Percentiles rank a stretch among this genome's conserved stretches.
These are phyloP conservation scores for Palythoa grandis DNA, from an alignment of 92 coral and sea anemone species.

Conservation along the genomic window DNA sequence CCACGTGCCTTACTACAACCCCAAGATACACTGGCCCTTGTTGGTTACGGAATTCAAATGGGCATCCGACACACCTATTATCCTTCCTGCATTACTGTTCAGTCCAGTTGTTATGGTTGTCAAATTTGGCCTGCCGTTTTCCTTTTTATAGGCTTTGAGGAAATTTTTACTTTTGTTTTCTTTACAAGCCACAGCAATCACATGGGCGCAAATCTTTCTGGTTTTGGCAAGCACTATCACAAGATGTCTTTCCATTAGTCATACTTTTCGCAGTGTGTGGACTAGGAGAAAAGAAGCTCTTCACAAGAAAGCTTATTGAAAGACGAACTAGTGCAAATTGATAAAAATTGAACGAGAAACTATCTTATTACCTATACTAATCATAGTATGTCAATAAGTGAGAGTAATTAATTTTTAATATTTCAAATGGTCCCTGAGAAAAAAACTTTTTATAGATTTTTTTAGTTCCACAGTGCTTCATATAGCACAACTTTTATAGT, in stretches of 20 bases:
- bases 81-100: neutral
- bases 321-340: too few species aligned
- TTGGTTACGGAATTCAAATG: conserved; percentile 34
- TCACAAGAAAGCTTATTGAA: neutral
- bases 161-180: neutral
- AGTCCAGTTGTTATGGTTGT: neutral
- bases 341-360: too few species aligned
- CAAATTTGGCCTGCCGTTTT: neutral
- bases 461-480: too few species aligned
- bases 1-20: conserved; percentile 29
- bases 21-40: conserved; percentile 33
- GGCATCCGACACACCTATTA: conserved; percentile 39
- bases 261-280: neutral
- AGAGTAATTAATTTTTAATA: too few species aligned
- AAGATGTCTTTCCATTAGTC: neutral
- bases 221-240: neutral
- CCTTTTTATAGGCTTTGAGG: neutral
- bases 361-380: too few species aligned
- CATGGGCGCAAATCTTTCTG: too few species aligned
- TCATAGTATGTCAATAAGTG: too few species aligned
- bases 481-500: too few species aligned
- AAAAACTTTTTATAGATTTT: too few species aligned
- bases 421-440: too few species aligned
- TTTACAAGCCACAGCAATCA: neutral
- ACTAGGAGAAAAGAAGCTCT: neutral